Evolutionary conservation across 2,113 vertebrate genomes (phyloP).

Genomic region (Ictalurus punctatus): DNA sequence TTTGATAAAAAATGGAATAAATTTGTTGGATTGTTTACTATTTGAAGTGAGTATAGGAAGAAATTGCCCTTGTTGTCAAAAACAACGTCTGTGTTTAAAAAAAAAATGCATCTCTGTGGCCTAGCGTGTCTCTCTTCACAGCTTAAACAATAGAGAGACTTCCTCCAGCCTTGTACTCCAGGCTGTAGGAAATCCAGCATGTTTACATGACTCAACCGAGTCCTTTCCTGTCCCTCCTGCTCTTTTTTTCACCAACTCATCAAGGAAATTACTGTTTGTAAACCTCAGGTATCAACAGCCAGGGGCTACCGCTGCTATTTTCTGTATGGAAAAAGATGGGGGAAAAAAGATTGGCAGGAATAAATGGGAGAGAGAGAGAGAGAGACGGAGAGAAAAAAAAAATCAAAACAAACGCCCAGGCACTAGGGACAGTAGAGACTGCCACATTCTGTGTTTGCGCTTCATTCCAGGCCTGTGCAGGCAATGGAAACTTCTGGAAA

Average conservation of each 20-base stretch:
- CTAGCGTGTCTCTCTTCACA: conserved; percentile 55
- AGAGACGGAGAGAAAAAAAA: conserved; percentile 41
- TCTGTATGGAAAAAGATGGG: conserved; percentile 50
- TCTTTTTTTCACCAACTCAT: conserved; percentile 67
- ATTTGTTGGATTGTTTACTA: not conserved
- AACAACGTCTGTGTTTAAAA: not conserved
- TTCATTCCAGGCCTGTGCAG: conserved; percentile 70
- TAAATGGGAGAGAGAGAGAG: conserved; percentile 46
- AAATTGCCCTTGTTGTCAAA: not conserved
- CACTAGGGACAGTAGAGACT: conserved; percentile 52
- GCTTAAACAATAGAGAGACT: conserved; percentile 66
- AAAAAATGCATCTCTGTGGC: conserved; percentile 1
- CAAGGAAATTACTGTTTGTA: conserved; percentile 76
- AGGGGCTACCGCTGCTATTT: conserved; percentile 60
- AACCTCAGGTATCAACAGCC: conserved; percentile 71
- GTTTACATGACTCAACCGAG: conserved; percentile 60
- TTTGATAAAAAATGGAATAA: not conserved
- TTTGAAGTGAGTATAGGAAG: not conserved
- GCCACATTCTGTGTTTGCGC: conserved; percentile 65
- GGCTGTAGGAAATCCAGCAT: conserved; percentile 58
- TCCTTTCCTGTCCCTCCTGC: conserved; percentile 55
- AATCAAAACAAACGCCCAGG: conserved; percentile 61
- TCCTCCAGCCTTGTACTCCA: conserved; percentile 57
- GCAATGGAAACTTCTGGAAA: conserved; percentile 81
- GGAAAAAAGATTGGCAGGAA: conserved; percentile 48